Percentiles rank a stretch among this genome's conserved stretches.
phyloP scores from a whole-genome alignment of 1,140 invertebrate species.

The Copidosoma floridanum region DNA sequence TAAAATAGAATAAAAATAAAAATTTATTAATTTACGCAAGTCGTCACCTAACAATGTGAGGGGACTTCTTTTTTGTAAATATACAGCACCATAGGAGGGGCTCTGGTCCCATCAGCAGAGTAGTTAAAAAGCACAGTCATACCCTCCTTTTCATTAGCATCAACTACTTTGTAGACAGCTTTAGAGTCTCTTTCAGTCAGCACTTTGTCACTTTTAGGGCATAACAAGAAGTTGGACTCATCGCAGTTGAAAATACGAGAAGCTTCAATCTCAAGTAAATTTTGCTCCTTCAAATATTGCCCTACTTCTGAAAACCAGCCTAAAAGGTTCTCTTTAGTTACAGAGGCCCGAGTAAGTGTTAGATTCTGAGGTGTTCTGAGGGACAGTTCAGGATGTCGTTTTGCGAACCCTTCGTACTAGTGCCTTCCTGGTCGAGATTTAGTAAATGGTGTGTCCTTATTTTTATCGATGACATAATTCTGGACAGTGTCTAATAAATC shows the following conservation, averaged over 20 bases:
- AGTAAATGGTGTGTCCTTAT: slow-evolving; percentile 18
- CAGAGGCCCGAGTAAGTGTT: too few species aligned
- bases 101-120: slow-evolving; percentile 29
- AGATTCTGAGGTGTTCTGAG: too few species aligned
- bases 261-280: neutral
- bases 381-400: too few species aligned
- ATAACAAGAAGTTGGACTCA: slow-evolving; percentile 25
- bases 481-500: slow-evolving; percentile 12
- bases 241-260: slow-evolving; percentile 32
- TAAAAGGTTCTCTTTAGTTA: too few species aligned
- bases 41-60: too few species aligned
- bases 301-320: neutral
- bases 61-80: slow-evolving; percentile 36
- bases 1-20: too few species aligned
- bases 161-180: slow-evolving; percentile 31
- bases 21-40: too few species aligned
- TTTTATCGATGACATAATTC: slow-evolving; percentile 3
- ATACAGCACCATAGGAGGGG: slow-evolving; percentile 43
- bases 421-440: too few species aligned
- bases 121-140: slow-evolving; percentile 38
- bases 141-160: slow-evolving; percentile 37
- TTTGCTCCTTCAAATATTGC: neutral
- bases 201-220: slow-evolving; percentile 34
- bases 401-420: too few species aligned
- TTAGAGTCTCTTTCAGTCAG: slow-evolving; percentile 38